phyloP scores from a whole-genome alignment of 1,140 invertebrate species.

The Pseudomyrmex sp. region DNA sequence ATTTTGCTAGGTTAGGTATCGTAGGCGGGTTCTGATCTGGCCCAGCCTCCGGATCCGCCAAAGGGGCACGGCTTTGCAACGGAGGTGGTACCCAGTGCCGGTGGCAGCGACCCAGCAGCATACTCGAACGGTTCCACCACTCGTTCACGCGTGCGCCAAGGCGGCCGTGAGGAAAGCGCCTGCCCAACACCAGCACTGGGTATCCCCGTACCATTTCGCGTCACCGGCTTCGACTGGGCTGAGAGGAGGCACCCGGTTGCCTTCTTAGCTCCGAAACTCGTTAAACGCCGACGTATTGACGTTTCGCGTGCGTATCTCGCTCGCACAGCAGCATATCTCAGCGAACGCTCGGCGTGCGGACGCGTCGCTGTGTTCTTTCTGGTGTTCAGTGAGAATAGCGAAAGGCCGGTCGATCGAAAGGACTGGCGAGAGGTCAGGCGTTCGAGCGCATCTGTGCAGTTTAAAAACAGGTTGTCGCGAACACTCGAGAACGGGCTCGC shows the following conservation, averaged over 20 bases:
- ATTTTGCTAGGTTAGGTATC: constrained; percentile 76
- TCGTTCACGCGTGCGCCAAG: constrained; percentile 68
- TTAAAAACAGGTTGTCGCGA: constrained; percentile 20
- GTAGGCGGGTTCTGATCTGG: constrained; percentile 33
- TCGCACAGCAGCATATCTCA: constrained; percentile 26
- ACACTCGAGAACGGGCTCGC: background rate
- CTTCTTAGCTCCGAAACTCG: constrained; percentile 58
- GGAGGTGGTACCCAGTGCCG: constrained; percentile 56
- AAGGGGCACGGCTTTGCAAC: constrained; percentile 41
- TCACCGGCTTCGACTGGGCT: constrained; percentile 81
- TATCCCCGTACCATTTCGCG: constrained; percentile 81
- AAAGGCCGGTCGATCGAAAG: background rate
- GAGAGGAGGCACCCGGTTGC: constrained; percentile 66
- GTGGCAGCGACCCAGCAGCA: constrained; percentile 58
- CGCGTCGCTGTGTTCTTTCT: constrained; percentile 30
- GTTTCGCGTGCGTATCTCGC: constrained; percentile 62
- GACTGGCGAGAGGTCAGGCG: background rate
- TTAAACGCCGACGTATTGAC: constrained; percentile 63
- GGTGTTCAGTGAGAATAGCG: constrained; percentile 57
- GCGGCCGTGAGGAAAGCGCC: constrained; percentile 73
- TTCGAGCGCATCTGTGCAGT: no score
- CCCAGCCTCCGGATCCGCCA: constrained; percentile 39
- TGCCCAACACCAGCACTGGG: constrained; percentile 67
- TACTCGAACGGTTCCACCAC: constrained; percentile 53
- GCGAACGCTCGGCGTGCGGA: constrained; percentile 16